These are phyloP conservation scores for Pao palembangensis DNA, from an alignment of 2,113 vertebrate genomes.

Conservation along the genomic window DNA sequence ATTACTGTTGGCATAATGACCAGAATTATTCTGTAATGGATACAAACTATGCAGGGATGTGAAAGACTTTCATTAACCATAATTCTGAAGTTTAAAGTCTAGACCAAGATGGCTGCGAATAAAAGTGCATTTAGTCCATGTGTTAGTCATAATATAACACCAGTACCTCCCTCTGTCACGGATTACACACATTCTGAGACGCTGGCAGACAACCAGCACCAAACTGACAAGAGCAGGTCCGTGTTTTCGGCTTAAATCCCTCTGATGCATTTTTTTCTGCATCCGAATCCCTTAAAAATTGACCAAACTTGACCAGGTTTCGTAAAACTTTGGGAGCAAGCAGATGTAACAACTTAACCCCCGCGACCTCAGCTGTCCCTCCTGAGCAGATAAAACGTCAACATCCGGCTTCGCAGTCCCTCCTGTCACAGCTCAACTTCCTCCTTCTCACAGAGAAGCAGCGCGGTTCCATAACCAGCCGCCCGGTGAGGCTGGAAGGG, in stretches of 20 bases:
- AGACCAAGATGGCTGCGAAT: no score
- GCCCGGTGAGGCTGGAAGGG: no score
- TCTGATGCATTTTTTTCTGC: conserved; percentile 3
- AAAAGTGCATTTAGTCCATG: no score
- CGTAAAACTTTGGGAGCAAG: conserved; percentile 27
- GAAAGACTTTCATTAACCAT: not conserved
- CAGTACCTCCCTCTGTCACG: no score
- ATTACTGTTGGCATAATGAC: conserved; percentile 5
- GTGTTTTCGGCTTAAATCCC: not conserved
- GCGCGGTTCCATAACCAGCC: conserved; percentile 4
- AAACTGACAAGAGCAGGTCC: not conserved
- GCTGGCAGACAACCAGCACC: no score
- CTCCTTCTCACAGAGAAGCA: conserved; percentile 57
- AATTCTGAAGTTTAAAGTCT: not conserved
- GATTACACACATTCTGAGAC: no score
- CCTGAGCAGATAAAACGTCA: conserved; percentile 75
- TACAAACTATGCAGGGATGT: no score
- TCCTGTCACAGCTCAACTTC: conserved; percentile 64
- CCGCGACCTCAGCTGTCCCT: conserved; percentile 63
- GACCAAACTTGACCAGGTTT: conserved; percentile 16
- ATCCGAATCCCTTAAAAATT: no score
- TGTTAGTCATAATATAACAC: no score
- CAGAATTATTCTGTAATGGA: no score
- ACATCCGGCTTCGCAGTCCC: conserved; percentile 71
- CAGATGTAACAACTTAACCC: conserved; percentile 78